Conservation (phyloP, 2,797 vertebrate species). For the Australoheros facetus region DNA sequence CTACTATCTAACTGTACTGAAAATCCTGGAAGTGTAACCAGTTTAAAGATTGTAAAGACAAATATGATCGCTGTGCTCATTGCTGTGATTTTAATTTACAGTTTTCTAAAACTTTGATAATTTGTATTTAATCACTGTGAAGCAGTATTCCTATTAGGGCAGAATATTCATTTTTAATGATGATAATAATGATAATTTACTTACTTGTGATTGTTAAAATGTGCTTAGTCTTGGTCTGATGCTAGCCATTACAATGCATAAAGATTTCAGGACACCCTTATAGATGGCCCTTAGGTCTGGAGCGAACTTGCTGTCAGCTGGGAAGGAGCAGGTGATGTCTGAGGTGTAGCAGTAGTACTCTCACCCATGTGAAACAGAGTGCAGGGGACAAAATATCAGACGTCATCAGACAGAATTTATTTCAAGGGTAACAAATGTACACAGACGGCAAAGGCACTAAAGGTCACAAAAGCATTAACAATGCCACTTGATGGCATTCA, state of each 20-base stretch:
- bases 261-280: conserved; percentile 90
- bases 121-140: too few relatives aligned
- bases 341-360: conserved; percentile 96
- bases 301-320: conserved; percentile 86
- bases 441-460: not conserved
- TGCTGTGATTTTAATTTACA: too few relatives aligned
- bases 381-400: conserved; percentile 34
- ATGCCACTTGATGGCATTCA: not conserved
- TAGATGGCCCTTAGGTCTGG: conserved; percentile 91
- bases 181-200: too few relatives aligned
- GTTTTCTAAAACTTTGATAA: too few relatives aligned
- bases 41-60: too few relatives aligned
- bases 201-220: too few relatives aligned
- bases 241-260: conserved; percentile 83
- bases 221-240: conserved; percentile 82
- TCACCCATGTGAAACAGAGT: conserved; percentile 96
- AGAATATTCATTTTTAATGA: not conserved
- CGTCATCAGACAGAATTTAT: not conserved
- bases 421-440: not conserved
- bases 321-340: conserved; percentile 97
- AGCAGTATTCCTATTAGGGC: not conserved
- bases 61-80: too few relatives aligned
- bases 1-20: not conserved
- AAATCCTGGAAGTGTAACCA: not conserved
- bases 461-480: not conserved